Percentiles rank a stretch among this genome's conserved stretches.
phyloP scores from a whole-genome alignment of 2,888 invertebrate genomes.

The Oxytorus armatus region DNA sequence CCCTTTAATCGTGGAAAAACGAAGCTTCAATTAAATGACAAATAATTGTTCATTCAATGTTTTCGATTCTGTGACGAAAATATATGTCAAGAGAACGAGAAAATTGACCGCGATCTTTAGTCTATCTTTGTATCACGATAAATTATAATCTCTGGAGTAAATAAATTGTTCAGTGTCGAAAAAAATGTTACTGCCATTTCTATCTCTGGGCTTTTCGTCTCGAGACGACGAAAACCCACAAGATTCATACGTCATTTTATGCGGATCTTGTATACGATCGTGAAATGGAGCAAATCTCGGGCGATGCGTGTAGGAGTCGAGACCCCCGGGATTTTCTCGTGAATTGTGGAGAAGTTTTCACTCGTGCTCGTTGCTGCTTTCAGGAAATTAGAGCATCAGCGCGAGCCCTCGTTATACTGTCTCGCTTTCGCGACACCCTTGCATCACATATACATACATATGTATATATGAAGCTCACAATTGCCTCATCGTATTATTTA shows the following conservation, averaged over 20 bases:
- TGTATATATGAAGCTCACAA: slow-evolving; percentile 21
- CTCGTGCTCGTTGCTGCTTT: slow-evolving; percentile 44
- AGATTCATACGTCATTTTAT: neutral
- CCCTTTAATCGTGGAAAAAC: no score
- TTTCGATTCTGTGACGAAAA: no score
- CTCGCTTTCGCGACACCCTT: slow-evolving; percentile 54
- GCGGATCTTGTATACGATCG: slow-evolving; percentile 9
- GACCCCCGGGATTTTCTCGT: slow-evolving; percentile 53
- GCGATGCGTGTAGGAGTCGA: slow-evolving; percentile 54
- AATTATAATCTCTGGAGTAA: no score
- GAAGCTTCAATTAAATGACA: no score
- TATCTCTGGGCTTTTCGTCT: neutral
- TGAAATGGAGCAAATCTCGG: slow-evolving; percentile 60
- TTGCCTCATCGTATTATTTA: slow-evolving; percentile 64
- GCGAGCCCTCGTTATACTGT: slow-evolving; percentile 46
- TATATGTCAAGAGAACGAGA: no score
- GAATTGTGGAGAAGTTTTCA: slow-evolving; percentile 58
- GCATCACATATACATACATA: slow-evolving; percentile 9
- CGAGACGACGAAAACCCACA: neutral
- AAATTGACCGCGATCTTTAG: no score
- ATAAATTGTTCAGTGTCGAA: neutral
- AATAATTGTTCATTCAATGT: no score
- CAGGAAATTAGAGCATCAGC: slow-evolving; percentile 62
- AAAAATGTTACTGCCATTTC: no score
- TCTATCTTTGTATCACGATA: no score